Base-by-base conservation (phyloP, 2,797 vertebrate species). In the Pangasius macronema region DNA sequence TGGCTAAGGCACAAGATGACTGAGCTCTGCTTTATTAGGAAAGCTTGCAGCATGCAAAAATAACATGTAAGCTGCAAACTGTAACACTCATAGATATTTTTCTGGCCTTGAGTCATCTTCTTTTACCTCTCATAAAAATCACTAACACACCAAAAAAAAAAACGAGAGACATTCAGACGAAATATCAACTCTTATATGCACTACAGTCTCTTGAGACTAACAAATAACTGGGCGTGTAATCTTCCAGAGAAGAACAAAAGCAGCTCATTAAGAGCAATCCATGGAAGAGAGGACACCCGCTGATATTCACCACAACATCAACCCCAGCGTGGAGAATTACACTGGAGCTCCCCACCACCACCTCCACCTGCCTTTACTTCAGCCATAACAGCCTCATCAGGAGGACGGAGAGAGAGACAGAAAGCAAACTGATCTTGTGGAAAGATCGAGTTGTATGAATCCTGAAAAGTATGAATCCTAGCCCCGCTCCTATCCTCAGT, bases 261-360 rank as follows among this genome's bases (percentile, higher is more conserved):
- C 85, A 80, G 89, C 85, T 90, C 83, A 85, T 89, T 90, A 88
- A 83, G 33, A 81, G 65, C 55, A 68, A 86, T 81, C 88, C 27
- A 88, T 86, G 61, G 84, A 89, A 39, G 67, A 67, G 76, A 87
- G 61, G 72, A 81, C 49, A 84, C 85, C 70, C 27, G n/a, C 61
- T 55, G 84, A 82, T 18, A 61, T 67, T 86, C 84, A 88, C 83
- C 84, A 36, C 55, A 86, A 68, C 83, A 90, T 84, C 87, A 87
- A 88, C 86, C 65, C 36, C 73, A 75, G 73, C 42, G 42, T 85
- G 77, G 51, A 33, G 67, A 22, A 49, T 67, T 51, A 33, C 8
- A 5, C 39, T 46, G 57, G 36, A 39, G 13, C 39, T 63, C 39
- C 11, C 22, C 14, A 82, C 42, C 80, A 13, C 55, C 20, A 59